Conservation (phyloP, 2,797 vertebrate genomes). For the Ceryle rudis region DNA sequence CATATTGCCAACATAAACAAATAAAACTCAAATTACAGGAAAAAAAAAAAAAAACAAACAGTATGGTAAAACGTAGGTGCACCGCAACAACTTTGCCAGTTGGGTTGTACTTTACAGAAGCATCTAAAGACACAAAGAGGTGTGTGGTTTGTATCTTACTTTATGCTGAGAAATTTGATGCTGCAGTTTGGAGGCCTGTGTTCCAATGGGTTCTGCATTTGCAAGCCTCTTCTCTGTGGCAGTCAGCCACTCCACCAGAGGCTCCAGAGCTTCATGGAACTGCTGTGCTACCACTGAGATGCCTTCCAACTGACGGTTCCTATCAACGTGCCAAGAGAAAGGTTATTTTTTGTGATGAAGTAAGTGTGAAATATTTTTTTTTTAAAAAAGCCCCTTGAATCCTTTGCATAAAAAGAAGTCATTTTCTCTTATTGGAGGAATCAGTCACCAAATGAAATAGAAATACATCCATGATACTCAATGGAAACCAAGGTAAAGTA, state of each 20-base stretch:
- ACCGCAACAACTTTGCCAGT: neutral
- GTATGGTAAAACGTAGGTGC: neutral
- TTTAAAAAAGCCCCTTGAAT: neutral
- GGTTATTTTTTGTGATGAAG: conserved; percentile 9
- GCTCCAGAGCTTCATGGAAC: conserved; percentile 95
- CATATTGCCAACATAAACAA: neutral
- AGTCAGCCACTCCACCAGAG: conserved; percentile 90
- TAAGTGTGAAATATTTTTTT: neutral
- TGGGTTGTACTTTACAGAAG: neutral
- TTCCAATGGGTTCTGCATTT: conserved; percentile 93
- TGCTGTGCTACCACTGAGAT: conserved; percentile 94
- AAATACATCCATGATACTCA: neutral
- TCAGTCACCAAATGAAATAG: neutral
- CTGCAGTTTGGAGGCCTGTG: conserved; percentile 90
- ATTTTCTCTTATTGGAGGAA: neutral
- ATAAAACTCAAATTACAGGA: conserved; percentile 5
- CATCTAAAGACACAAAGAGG: neutral
- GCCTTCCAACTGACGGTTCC: conserved; percentile 93
- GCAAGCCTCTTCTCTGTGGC: conserved; percentile 89
- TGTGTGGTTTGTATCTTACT: conserved; percentile 78
- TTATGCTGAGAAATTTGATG: conserved; percentile 94
- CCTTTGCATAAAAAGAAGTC: neutral
- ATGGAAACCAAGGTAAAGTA: neutral
- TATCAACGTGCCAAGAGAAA: conserved; percentile 66
- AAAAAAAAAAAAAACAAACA: neutral